Evolutionary conservation across 2,113 vertebrate species (phyloP).

Genomic region (Microcebus lehilahytsara): DNA sequence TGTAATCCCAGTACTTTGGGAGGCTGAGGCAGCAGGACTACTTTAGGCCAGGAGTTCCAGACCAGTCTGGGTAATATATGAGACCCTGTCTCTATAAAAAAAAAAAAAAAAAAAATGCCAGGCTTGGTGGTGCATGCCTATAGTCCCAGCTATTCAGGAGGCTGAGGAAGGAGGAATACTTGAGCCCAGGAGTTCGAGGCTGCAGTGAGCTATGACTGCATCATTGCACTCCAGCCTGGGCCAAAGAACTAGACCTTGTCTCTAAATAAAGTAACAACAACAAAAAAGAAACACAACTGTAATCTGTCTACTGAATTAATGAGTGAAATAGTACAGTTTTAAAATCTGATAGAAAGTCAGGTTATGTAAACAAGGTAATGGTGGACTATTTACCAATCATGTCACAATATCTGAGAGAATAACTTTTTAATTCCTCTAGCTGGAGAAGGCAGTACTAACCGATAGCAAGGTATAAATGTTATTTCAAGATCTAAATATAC

Average conservation of each 20-base stretch:
- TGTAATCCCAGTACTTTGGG: not conserved
- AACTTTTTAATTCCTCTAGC: slow-evolving; percentile 32
- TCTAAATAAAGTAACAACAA: not conserved
- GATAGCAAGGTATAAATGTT: not conserved
- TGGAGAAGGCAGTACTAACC: not conserved
- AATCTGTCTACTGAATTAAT: not conserved
- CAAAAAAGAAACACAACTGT: not conserved
- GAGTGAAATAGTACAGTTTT: not conserved
- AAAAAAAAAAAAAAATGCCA: not conserved
- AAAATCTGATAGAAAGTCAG: slow-evolving; percentile 37
- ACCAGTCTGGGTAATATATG: not conserved
- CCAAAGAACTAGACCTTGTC: not conserved
- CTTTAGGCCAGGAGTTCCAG: not conserved
- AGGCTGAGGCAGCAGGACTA: not conserved
- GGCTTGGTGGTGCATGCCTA: not conserved
- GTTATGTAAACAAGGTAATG: not conserved
- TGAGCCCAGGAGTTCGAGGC: not conserved
- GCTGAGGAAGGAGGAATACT: not conserved
- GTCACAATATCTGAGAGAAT: not conserved
- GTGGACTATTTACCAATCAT: not conserved
- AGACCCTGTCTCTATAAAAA: not conserved
- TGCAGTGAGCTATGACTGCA: not conserved
- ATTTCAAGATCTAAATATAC: slow-evolving; percentile 33
- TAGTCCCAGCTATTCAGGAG: not conserved
- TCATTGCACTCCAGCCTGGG: not conserved